Base-by-base conservation (phyloP, 1,140 invertebrate species). In the Eulimnadia texana region DNA sequence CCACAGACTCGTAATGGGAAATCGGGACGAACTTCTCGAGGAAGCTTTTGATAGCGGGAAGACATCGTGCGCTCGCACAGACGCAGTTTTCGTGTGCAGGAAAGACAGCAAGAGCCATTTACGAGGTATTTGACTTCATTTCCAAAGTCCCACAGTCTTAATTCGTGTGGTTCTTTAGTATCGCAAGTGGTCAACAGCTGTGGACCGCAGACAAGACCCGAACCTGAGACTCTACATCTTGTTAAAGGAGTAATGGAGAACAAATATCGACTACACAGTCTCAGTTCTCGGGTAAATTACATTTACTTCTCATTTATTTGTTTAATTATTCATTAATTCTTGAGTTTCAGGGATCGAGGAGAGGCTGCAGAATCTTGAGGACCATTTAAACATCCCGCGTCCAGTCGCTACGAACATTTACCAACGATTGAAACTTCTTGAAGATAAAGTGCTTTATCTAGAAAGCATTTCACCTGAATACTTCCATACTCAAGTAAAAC, bases 381-480 rank as follows among this genome's bases (percentile, higher is more conserved):
- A 71, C 63, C 75, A 78, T 68, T 70, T 82, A 53, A 75, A 73
- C 20, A 76, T 9, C 16, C 50, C 29, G 13, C n/a, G 75, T 68
- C 74, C 76, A 13, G 73, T 79, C 2, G 73, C 79, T 0, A 76
- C 71, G 66, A 76, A 80, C 71, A 70, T 85, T 58, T 83, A 81
- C 60, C 66, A 74, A 64, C 74, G 84, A 60, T 67, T 86, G 0
- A 84, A 85, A 71, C 69, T 71, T 52, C 73, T 85, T 10, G 84
- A 86, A 72, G 76, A 85, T 67, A 72, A 79, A 64, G 75, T 86
- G 64, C 69, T 84, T 28, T 73, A 77, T 65, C 70, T 85, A 22
- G 84, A 86, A 73, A 78, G 82, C 22, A 69, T 82, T 64, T 85
- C 83, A 20, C 84, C 84, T 0, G 84, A 85, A 70, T 86, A 86